These are phyloP conservation scores for Apotomis betuletana DNA, from an alignment of 2,888 invertebrate genomes.

Conservation along the genomic window DNA sequence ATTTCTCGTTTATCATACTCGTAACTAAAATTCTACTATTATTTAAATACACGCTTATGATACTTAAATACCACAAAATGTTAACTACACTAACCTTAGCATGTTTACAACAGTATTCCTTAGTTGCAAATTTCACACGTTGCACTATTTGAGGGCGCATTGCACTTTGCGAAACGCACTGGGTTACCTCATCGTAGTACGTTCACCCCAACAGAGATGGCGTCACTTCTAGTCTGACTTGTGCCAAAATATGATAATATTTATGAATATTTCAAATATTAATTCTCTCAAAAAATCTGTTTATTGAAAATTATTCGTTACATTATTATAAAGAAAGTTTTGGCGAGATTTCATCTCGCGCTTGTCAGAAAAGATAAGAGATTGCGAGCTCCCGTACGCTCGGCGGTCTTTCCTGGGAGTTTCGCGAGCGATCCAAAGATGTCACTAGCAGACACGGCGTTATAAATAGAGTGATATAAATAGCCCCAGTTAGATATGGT, in stretches of 20 bases:
- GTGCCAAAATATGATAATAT: not conserved
- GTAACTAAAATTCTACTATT: too few relatives aligned
- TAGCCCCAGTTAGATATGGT: slow-evolving; percentile 29
- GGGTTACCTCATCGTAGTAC: slow-evolving; percentile 54
- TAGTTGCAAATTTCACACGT: slow-evolving; percentile 35
- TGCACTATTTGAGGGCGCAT: slow-evolving; percentile 51
- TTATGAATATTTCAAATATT: not conserved
- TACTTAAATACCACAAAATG: too few relatives aligned
- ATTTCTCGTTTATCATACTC: too few relatives aligned
- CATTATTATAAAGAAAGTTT: not conserved
- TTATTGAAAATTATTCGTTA: not conserved
- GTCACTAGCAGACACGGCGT: slow-evolving; percentile 50
- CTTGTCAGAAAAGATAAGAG: not conserved
- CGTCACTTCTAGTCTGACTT: slow-evolving; percentile 46
- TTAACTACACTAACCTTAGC: too few relatives aligned
- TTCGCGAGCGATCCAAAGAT: slow-evolving; percentile 55
- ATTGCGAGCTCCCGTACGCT: not conserved
- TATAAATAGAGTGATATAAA: slow-evolving; percentile 38
- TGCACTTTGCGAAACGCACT: slow-evolving; percentile 59
- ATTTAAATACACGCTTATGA: too few relatives aligned
- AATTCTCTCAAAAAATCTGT: not conserved
- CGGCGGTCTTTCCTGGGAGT: slow-evolving; percentile 48
- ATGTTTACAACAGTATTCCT: too few relatives aligned
- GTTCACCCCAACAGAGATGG: slow-evolving; percentile 68
- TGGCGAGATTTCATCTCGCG: not conserved